Evolutionary conservation across 2,888 invertebrate species (phyloP).

Genomic region (Microchrysa polita): DNA sequence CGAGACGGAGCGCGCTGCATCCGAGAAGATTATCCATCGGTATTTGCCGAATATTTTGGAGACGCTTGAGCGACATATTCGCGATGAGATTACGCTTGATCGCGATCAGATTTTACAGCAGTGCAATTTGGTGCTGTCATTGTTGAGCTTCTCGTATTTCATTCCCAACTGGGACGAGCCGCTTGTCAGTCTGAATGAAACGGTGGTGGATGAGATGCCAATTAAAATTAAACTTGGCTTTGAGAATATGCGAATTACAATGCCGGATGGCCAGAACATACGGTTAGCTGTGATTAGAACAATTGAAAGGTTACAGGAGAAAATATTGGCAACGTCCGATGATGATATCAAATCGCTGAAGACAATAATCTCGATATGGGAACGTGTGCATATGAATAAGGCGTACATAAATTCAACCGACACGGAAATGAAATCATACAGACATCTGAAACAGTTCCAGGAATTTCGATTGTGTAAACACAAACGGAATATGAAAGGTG

Average conservation of each 20-base stretch:
- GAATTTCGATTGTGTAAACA: conserved; percentile 73
- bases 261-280: conserved; percentile 77
- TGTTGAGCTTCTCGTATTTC: conserved; percentile 73
- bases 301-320: conserved; percentile 71
- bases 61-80: conserved; percentile 69
- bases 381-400: conserved; percentile 48
- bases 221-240: conserved; percentile 66
- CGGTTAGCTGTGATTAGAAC: conserved; percentile 71
- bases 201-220: conserved; percentile 45
- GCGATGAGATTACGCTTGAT: conserved; percentile 66
- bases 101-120: conserved; percentile 73
- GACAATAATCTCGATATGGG: conserved; percentile 65
- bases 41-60: conserved; percentile 74
- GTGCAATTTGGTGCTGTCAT: conserved; percentile 67
- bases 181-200: conserved; percentile 54
- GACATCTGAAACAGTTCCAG: conserved; percentile 70
- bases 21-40: conserved; percentile 72
- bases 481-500: conserved; percentile 70
- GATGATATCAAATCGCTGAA: conserved; percentile 83
- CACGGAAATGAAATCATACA: conserved; percentile 73
- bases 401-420: conserved; percentile 64
- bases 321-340: conserved; percentile 73
- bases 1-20: conserved; percentile 73
- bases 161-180: conserved; percentile 78
- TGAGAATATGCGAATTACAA: conserved; percentile 62